Base-by-base conservation (phyloP, 2,888 invertebrate genomes). In the Eumacrocentrus americanus region DNA sequence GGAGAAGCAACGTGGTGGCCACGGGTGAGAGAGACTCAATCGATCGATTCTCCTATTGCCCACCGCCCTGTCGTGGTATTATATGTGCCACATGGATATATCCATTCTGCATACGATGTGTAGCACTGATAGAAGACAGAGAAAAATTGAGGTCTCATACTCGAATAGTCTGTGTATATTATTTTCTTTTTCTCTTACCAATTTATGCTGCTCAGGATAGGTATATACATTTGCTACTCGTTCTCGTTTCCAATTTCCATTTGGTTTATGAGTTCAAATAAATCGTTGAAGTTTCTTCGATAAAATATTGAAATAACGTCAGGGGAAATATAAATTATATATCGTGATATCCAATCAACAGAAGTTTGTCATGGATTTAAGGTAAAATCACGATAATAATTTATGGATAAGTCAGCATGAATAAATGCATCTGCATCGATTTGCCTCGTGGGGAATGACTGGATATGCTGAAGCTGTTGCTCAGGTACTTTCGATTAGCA, bases 31-130 rank as follows among this genome's bases (percentile, higher is more conserved):
- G 22, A 20, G 56, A 55, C 23, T 56, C 50, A 50, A 58, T 58
- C 58, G 58, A 58, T 58, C 58, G 58, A 51, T 58, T 50, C 51
- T 51, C 58, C 16, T 23, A 47, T 58, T 37, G 50, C 29, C 50
- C 25, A 34, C 18, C 38, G 22, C 50, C 51, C 42, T 58, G 51
- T 51, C 50, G 51, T 50, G 38, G 34, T 58, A 58, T 58, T 58
- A 58, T 58, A 42, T 58, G 44, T 58, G 51, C 58, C 51, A 58
- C 51, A 57, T 58, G 57, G 42, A 34, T 58, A 50, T 58, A 23
- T 23, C 51, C 38, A 50, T 40, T 50, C 42, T 35, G 42, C 42
- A 50, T 34, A 58, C 42, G 40, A 23, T 29, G 25, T 34, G 37
- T 44, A 7, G 11, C 22, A n/a, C 12, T 34, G 16, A 47, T 12